These are phyloP conservation scores for Megalopta genalis DNA, from an alignment of 1,140 invertebrate genomes.

Conservation along the genomic window DNA sequence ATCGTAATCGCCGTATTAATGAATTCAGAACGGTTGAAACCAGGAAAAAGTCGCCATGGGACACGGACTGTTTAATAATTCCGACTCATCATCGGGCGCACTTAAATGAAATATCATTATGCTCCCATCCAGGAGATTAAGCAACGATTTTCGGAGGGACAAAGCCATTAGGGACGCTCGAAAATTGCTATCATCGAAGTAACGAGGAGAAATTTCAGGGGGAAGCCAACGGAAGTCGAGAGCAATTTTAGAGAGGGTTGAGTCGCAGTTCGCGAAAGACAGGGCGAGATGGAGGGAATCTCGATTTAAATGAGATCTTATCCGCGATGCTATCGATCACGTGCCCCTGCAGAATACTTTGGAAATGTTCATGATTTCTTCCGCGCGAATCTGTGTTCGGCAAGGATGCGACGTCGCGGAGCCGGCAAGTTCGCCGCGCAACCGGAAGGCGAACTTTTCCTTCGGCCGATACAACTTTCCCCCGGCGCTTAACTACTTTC, in stretches of 20 bases:
- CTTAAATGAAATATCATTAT: neutral
- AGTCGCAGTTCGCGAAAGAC: constrained; percentile 18
- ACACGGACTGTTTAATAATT: neutral
- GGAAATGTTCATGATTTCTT: constrained; percentile 39
- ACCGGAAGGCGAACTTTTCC: constrained; percentile 10
- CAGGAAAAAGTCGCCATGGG: neutral
- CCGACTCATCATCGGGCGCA: neutral
- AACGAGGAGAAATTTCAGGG: constrained; percentile 5
- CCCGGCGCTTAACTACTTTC: neutral
- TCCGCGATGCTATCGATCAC: constrained; percentile 56
- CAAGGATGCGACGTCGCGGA: constrained; percentile 2
- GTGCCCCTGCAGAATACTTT: constrained; percentile 1
- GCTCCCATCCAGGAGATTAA: too few species aligned
- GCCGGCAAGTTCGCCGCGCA: too few species aligned
- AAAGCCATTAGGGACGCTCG: neutral
- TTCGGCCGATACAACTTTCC: neutral
- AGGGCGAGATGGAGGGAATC: too few species aligned
- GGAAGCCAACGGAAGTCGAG: constrained; percentile 1
- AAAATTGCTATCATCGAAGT: constrained; percentile 5
- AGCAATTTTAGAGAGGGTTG: neutral
- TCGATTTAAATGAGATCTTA: constrained; percentile 65
- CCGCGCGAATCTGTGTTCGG: constrained; percentile 13
- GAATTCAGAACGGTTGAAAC: too few species aligned
- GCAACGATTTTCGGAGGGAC: neutral
- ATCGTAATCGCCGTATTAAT: too few species aligned